Base-by-base conservation (phyloP, 2,797 vertebrate genomes). In the Lutjanus argentimaculatus region DNA sequence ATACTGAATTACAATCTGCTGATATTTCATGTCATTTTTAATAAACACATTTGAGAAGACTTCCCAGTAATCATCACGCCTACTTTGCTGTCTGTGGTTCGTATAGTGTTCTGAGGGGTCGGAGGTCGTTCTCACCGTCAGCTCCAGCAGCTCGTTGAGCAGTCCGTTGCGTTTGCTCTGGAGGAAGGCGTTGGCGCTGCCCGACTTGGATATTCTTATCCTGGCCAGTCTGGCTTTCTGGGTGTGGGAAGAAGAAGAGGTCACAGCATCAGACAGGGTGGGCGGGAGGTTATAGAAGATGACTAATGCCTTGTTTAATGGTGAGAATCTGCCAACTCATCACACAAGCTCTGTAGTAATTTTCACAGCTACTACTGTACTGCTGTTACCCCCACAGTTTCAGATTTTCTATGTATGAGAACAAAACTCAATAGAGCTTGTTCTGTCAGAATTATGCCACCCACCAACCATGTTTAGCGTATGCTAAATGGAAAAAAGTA, bases 201-300 rank as follows among this genome's bases (percentile, higher is more conserved):
- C 97, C 0, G 96, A 97, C 88, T 99, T 99, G 93, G 97, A 97
- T 94, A 98, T 97, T 59, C 96, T 97, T 86, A 99, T 98, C 94
- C 98, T 95, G 64, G 98, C 95, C 36, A 98, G 96, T 82, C 98
- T 96, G 62, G 98, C 96, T 96, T 99, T 99, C 98, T 99, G 96
- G 80, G 77, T 36, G 88, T 82, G 90, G 74, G 92, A 90, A 85
- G 83, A 91, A 83, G 48, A 91, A 87, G 69, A 92, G 86, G 86
- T 89, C 78, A 77, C 36, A 64, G 70, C 25, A 67, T 94, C 74
- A 96, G 88, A 90, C 84, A 80, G 65, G 65, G 86, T 85, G 77
- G 82, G 84, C 3, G 36, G 74, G 63, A 79, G 81, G 79, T 86
- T 70, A 71, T 4, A 81, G 66, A 76, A 77, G 46, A 85, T 89